Evolutionary conservation across 1,140 invertebrate species (phyloP).

Genomic region (Riptortus pedestris): DNA sequence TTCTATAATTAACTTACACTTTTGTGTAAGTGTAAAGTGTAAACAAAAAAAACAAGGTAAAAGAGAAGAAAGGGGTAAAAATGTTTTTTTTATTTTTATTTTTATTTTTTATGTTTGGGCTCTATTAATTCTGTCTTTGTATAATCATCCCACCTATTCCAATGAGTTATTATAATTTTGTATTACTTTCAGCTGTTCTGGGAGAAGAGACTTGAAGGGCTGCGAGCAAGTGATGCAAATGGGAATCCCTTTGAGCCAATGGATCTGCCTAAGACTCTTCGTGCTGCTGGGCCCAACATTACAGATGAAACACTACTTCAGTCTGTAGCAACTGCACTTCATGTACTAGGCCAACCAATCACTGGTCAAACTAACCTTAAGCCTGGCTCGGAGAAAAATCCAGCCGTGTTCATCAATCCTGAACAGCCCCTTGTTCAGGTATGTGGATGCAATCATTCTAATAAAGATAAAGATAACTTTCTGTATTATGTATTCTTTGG

Average conservation of each 20-base stretch:
- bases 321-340: conserved; percentile 76
- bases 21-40: too few relatives aligned
- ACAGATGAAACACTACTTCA: conserved; percentile 83
- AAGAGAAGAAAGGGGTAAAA: too few relatives aligned
- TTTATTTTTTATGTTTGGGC: too few relatives aligned
- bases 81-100: too few relatives aligned
- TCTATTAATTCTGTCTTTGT: too few relatives aligned
- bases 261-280: conserved; percentile 74
- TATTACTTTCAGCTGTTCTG: conserved; percentile 75
- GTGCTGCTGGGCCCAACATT: conserved; percentile 84
- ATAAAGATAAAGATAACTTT: too few relatives aligned
- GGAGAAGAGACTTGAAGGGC: conserved; percentile 87
- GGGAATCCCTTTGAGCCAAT: conserved; percentile 71
- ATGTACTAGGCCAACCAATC: conserved; percentile 69
- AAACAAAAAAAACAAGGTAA: too few relatives aligned
- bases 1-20: too few relatives aligned
- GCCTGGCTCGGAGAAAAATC: conserved; percentile 79
- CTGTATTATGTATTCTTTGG: not conserved
- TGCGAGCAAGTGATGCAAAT: conserved; percentile 75
- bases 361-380: conserved; percentile 82
- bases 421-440: conserved; percentile 89
- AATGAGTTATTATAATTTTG: too few relatives aligned
- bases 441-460: too few relatives aligned
- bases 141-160: too few relatives aligned
- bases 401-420: conserved; percentile 88